Conservation (phyloP, 2,113 vertebrate species). For the Anolis carolinensis region DNA sequence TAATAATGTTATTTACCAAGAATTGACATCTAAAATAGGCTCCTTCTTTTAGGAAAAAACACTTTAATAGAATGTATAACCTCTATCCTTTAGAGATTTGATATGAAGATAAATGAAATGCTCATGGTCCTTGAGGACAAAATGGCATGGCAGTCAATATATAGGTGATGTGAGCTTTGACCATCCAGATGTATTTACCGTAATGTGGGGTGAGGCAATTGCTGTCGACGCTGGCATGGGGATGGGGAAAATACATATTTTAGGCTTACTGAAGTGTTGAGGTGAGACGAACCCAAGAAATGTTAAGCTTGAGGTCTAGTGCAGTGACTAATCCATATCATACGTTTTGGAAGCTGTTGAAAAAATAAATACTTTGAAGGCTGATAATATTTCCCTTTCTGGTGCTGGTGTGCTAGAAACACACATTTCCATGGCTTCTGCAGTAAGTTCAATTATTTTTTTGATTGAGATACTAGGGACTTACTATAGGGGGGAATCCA, state of each 20-base stretch:
- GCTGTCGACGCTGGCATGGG: neutral
- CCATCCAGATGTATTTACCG: neutral
- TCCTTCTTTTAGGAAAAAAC: slow-evolving; percentile 8
- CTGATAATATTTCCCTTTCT: neutral
- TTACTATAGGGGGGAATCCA: neutral
- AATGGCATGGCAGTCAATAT: slow-evolving; percentile 25
- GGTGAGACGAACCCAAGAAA: neutral
- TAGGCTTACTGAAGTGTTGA: slow-evolving; percentile 10
- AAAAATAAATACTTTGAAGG: slow-evolving; percentile 23
- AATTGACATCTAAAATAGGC: slow-evolving; percentile 19
- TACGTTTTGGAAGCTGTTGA: neutral
- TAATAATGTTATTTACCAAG: neutral
- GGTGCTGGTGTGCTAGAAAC: neutral
- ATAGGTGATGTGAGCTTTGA: slow-evolving; percentile 16
- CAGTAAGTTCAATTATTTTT: neutral
- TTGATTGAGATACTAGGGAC: neutral
- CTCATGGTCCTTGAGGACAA: slow-evolving; percentile 11
- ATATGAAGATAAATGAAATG: slow-evolving; percentile 8
- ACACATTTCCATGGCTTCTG: slow-evolving; percentile 4
- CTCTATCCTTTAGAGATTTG: slow-evolving; percentile 26
- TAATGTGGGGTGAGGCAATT: slow-evolving; percentile 1
- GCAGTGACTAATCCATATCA: neutral
- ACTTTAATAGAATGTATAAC: slow-evolving; percentile 6
- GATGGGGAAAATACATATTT: neutral
- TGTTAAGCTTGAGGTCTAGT: slow-evolving; percentile 4